Conservation (phyloP, 2,888 invertebrate genomes). For the Ligdia adustata region DNA sequence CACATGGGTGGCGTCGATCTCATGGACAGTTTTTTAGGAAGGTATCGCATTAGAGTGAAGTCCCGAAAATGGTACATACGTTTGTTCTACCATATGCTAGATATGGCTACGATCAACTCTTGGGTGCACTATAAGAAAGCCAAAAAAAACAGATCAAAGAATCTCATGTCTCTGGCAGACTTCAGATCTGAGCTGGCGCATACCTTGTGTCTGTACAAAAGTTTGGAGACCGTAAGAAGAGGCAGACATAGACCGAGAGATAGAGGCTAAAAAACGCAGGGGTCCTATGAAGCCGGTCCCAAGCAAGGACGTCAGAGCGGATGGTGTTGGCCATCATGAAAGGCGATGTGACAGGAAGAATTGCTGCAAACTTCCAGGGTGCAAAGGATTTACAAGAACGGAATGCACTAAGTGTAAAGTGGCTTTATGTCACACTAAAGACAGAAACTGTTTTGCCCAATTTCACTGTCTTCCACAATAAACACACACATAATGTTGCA, state of each 20-base stretch:
- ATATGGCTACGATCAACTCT: not conserved
- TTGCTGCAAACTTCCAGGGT: slow-evolving; percentile 36
- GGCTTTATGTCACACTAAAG: slow-evolving; percentile 37
- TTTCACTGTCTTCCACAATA: no score
- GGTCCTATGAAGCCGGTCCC: slow-evolving; percentile 35
- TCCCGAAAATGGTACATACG: not conserved
- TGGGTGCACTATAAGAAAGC: not conserved
- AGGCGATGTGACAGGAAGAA: slow-evolving; percentile 34
- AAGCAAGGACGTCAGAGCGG: slow-evolving; percentile 33
- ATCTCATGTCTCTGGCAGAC: slow-evolving; percentile 28
- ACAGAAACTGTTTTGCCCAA: slow-evolving; percentile 37
- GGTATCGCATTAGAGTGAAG: slow-evolving; percentile 1
- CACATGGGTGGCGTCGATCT: slow-evolving; percentile 11
- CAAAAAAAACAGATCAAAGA: no score
- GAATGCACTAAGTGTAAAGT: slow-evolving; percentile 37
- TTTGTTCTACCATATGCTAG: not conserved
- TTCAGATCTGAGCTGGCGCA: slow-evolving; percentile 32
- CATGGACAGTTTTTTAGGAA: slow-evolving; percentile 7
- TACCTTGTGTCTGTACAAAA: slow-evolving; percentile 18
- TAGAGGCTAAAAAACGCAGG: slow-evolving; percentile 35
- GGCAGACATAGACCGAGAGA: slow-evolving; percentile 27
- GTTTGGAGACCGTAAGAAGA: slow-evolving; percentile 21
- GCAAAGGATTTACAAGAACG: slow-evolving; percentile 36
- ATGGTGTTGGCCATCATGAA: slow-evolving; percentile 39
- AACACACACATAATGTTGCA: no score